phyloP scores from a whole-genome alignment of 1,140 invertebrate genomes.

The Ceratina japonica region DNA sequence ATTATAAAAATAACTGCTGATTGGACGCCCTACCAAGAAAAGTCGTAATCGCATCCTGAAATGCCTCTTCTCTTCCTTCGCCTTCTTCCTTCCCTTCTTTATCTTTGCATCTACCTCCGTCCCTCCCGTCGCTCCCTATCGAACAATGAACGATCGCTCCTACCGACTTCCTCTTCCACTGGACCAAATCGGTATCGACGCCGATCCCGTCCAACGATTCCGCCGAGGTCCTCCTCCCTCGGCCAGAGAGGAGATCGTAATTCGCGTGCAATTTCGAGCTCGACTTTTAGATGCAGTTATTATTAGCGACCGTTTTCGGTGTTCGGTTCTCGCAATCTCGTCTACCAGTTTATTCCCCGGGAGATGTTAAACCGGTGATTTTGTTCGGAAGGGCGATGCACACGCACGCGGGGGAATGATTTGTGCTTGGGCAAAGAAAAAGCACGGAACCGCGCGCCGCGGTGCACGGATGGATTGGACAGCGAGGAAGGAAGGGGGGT shows the following conservation, averaged over 20 bases:
- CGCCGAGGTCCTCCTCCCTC: too few species aligned
- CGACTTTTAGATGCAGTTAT: too few species aligned
- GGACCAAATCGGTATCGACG: too few species aligned
- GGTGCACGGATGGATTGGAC: not conserved
- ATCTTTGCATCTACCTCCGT: conserved; percentile 24
- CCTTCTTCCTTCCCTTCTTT: conserved; percentile 39
- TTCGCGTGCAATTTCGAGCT: not conserved
- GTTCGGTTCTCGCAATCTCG: too few species aligned
- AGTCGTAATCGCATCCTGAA: conserved; percentile 80
- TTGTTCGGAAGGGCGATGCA: not conserved
- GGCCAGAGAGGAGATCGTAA: too few species aligned
- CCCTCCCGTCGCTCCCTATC: conserved; percentile 10
- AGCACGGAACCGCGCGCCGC: not conserved
- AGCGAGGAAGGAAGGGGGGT: not conserved
- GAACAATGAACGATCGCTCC: conserved; percentile 13
- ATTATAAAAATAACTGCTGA: conserved; percentile 81
- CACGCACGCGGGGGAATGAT: conserved; percentile 5
- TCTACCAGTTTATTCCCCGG: too few species aligned
- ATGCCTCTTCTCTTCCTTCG: conserved; percentile 64
- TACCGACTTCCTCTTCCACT: not conserved
- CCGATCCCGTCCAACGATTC: not conserved
- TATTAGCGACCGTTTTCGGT: too few species aligned
- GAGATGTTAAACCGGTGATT: not conserved
- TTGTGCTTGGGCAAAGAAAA: conserved; percentile 3
- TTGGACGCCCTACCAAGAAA: conserved; percentile 80